phyloP scores from a whole-genome alignment of 2,888 invertebrate genomes.

The Sussaba pulchella region DNA sequence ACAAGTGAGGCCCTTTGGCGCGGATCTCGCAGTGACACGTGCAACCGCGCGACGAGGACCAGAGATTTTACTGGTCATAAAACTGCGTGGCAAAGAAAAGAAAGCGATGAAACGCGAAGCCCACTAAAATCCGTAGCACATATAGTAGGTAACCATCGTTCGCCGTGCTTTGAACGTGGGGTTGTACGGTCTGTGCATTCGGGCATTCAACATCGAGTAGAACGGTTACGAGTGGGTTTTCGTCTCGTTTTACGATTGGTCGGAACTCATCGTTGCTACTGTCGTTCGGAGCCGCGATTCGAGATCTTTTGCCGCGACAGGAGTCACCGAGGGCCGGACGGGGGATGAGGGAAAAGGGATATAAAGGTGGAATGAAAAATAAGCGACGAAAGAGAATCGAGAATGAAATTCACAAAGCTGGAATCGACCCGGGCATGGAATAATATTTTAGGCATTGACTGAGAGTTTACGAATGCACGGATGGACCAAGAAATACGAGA shows the following conservation, averaged over 20 bases:
- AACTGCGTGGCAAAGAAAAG: conserved; percentile 19
- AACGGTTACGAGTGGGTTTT: conserved; percentile 16
- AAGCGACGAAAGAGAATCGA: conserved; percentile 12
- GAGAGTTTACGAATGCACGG: conserved; percentile 32
- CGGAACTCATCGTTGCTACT: conserved; percentile 20
- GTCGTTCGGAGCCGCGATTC: not conserved
- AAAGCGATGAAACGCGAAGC: conserved; percentile 28
- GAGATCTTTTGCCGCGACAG: conserved; percentile 14
- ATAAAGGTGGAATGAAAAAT: conserved; percentile 1
- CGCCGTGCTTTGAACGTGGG: not conserved
- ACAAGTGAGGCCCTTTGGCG: conserved; percentile 2
- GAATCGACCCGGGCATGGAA: conserved; percentile 54
- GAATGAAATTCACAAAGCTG: not conserved
- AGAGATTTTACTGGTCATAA: conserved; percentile 60
- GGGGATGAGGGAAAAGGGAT: not conserved
- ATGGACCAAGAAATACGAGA: conserved; percentile 26
- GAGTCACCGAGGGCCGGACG: not conserved
- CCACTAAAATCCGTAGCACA: conserved; percentile 46
- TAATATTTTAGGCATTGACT: conserved; percentile 64
- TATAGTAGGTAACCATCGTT: conserved; percentile 12
- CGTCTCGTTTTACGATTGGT: conserved; percentile 51
- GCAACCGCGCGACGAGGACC: conserved; percentile 24
- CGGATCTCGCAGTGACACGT: conserved; percentile 10
- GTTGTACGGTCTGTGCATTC: too few relatives aligned
- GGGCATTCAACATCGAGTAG: conserved; percentile 18